A percentile compares a stretch with the other conserved stretches of the same genome.
These are phyloP conservation scores for Oostethus manadensis DNA, from an alignment of 2,113 vertebrate species.

Conservation along the genomic window DNA sequence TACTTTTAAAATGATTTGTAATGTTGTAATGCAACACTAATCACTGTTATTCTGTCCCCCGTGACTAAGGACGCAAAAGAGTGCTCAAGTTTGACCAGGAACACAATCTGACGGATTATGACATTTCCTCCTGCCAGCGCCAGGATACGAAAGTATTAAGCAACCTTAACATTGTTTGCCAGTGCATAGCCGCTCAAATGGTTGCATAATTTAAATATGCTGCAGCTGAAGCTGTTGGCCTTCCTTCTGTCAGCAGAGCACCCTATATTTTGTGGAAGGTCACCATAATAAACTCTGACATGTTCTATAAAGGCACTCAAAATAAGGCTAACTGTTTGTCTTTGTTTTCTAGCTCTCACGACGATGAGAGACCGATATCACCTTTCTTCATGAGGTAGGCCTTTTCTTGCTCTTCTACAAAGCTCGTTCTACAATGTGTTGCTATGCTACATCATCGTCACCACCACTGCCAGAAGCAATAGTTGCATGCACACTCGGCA, in stretches of 20 bases:
- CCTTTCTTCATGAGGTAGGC: constrained; percentile 89
- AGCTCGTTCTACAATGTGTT: constrained; percentile 18
- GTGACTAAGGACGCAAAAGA: constrained; percentile 23
- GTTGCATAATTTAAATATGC: constrained; percentile 55
- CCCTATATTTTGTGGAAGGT: constrained; percentile 36
- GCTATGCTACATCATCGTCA: constrained; percentile 11
- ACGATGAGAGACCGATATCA: constrained; percentile 86
- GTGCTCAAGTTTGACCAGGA: constrained; percentile 16
- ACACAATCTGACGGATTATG: constrained; percentile 38
- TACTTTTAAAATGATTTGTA: too few relatives aligned
- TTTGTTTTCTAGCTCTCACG: constrained; percentile 75
- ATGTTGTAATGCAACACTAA: background rate
- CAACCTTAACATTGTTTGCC: constrained; percentile 32
- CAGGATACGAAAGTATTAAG: constrained; percentile 51
- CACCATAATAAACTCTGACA: constrained; percentile 62
- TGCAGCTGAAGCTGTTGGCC: constrained; percentile 31
- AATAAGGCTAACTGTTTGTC: constrained; percentile 35
- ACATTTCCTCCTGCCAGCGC: constrained; percentile 21
- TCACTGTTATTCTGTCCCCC: constrained; percentile 22
- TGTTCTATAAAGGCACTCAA: constrained; percentile 54
- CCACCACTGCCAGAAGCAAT: constrained; percentile 46
- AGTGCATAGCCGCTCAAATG: constrained; percentile 39
- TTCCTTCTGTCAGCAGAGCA: constrained; percentile 22
- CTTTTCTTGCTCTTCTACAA: constrained; percentile 7
- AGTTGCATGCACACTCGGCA: constrained; percentile 30